A percentile compares a stretch with the other conserved stretches of the same genome.
These are phyloP conservation scores for Rhizomys pruinosus DNA, from an alignment of 2,113 vertebrate species.

Conservation along the genomic window DNA sequence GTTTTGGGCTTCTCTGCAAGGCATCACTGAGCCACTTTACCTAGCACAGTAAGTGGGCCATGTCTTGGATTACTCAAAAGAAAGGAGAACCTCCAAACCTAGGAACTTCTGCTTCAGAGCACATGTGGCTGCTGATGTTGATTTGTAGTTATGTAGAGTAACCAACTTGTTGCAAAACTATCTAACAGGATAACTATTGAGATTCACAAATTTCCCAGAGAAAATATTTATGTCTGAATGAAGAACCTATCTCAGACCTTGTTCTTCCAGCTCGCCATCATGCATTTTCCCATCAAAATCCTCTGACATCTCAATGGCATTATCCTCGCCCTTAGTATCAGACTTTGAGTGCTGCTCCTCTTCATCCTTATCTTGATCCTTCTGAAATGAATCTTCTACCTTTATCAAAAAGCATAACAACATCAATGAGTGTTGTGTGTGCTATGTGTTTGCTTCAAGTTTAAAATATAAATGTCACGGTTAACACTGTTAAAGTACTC, in stretches of 20 bases:
- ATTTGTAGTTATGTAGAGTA: background rate
- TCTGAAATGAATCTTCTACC: constrained; percentile 95
- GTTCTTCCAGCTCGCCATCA: constrained; percentile 90
- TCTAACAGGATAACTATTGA: background rate
- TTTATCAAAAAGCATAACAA: constrained; percentile 75
- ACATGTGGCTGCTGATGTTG: background rate
- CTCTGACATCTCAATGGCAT: constrained; percentile 98
- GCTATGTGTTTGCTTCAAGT: background rate
- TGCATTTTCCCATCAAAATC: constrained; percentile 97
- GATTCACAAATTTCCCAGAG: background rate
- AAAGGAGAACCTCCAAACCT: background rate
- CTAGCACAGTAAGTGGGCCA: background rate
- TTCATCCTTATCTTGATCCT: constrained; percentile 93
- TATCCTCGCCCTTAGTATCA: constrained; percentile 95
- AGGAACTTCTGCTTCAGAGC: background rate
- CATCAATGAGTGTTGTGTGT: background rate
- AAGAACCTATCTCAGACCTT: constrained; percentile 85
- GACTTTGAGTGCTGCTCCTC: constrained; percentile 90
- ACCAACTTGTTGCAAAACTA: background rate
- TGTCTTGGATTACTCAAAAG: background rate
- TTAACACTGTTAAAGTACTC: background rate
- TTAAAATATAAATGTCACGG: background rate
- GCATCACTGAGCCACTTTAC: background rate
- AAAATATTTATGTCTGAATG: background rate
- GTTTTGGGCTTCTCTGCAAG: background rate